Conservation (phyloP, 1,140 invertebrate species). For the Sycophaga agraensis region DNA sequence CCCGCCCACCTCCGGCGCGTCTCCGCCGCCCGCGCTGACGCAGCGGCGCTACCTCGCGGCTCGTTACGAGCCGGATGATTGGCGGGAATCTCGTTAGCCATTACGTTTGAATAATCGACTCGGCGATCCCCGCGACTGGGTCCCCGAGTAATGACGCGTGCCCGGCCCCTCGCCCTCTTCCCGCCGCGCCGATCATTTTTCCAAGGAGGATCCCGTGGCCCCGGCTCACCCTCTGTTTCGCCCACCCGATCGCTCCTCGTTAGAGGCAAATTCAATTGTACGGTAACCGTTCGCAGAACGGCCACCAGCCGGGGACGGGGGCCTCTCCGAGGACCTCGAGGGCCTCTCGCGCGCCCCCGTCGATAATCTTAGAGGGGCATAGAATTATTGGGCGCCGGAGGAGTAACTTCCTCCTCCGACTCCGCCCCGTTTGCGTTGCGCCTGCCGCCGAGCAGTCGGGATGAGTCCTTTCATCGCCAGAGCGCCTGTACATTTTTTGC, state of each 20-base stretch:
- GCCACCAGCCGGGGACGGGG: background rate
- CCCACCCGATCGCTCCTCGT: slow-evolving; percentile 45
- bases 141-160: slow-evolving; percentile 55
- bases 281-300: slow-evolving; percentile 53
- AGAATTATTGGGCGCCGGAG: background rate
- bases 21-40: background rate
- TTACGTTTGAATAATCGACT: slow-evolving; percentile 56
- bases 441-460: background rate
- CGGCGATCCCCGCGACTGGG: slow-evolving; percentile 54
- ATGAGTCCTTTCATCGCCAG: background rate
- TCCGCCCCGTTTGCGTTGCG: background rate
- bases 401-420: background rate
- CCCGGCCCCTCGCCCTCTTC: slow-evolving; percentile 36
- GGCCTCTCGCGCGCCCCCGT: background rate
- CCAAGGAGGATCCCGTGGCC: slow-evolving; percentile 28
- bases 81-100: slow-evolving; percentile 55
- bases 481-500: background rate
- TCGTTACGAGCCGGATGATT: slow-evolving; percentile 53
- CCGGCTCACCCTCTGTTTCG: slow-evolving; percentile 24
- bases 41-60: slow-evolving; percentile 10
- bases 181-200: background rate
- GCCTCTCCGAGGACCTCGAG: slow-evolving; percentile 44
- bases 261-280: slow-evolving; percentile 54
- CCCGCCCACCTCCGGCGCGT: slow-evolving; percentile 17
- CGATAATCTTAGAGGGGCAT: slow-evolving; percentile 1